A percentile compares a stretch with the other conserved stretches of the same genome.
These are phyloP conservation scores for Boloria euphrosyne DNA, from an alignment of 2,888 invertebrate species.

Conservation along the genomic window DNA sequence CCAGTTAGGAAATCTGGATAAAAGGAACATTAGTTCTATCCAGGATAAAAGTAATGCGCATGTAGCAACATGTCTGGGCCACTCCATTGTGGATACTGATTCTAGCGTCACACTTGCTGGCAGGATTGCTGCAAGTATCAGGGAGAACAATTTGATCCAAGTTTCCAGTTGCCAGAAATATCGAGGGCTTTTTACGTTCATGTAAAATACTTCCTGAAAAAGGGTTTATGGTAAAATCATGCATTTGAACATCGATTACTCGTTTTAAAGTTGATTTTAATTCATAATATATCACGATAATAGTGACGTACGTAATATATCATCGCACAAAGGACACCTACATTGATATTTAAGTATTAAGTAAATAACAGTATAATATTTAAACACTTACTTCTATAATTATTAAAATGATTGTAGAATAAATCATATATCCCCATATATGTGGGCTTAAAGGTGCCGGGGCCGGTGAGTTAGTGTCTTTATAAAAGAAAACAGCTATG, in stretches of 20 bases:
- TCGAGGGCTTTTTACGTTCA: constrained; percentile 72
- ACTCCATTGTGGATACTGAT: constrained; percentile 52
- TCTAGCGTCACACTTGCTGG: constrained; percentile 60
- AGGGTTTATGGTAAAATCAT: background rate
- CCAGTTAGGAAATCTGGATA: constrained; percentile 81
- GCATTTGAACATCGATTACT: background rate
- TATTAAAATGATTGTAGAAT: constrained; percentile 62
- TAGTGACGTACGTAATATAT: too few relatives aligned
- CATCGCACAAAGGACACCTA: too few relatives aligned
- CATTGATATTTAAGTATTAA: too few relatives aligned
- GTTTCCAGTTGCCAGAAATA: constrained; percentile 81
- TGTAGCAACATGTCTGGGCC: constrained; percentile 78
- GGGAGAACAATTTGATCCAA: constrained; percentile 79
- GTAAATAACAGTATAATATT: background rate
- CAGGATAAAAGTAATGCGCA: constrained; percentile 78
- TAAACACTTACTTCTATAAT: constrained; percentile 63
- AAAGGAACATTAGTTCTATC: constrained; percentile 81
- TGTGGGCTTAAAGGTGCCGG: constrained; percentile 57
- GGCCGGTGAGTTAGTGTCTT: constrained; percentile 56
- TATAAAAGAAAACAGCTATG: constrained; percentile 73
- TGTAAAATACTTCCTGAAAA: constrained; percentile 78
- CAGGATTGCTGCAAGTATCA: constrained; percentile 68
- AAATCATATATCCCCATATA: constrained; percentile 68
- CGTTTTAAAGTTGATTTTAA: too few relatives aligned
- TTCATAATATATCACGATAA: too few relatives aligned